Base-by-base conservation (phyloP, 2,113 vertebrate species). In the Dolichallabes microphthalmus region DNA sequence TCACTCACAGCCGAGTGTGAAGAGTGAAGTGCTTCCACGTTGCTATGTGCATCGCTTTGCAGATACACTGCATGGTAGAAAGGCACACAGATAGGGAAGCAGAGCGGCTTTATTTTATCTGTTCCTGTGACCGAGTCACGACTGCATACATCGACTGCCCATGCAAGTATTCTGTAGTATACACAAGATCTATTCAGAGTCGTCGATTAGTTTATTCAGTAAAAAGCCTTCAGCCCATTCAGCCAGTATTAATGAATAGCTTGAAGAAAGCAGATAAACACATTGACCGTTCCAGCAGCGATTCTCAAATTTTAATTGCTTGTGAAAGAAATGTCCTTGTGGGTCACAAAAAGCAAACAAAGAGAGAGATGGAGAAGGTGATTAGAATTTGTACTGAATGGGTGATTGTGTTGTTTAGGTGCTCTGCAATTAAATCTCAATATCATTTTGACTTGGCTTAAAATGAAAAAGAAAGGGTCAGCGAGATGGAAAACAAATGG, bases 321-420 rank as follows among this genome's bases (percentile, higher is more conserved):
- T 52, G 22, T 6, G 14, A 53, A 53, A 75, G 13, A 27, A n/a
- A 50, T 2, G 35, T 73, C 69, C 71, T 53, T 27, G 25, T 14
- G 6, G 50, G n/a, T 78, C 53, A 58, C 27, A 30, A 19, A 6
- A 4, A 20, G 22, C 3, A 30, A 58, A 58, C 52, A 11, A 15
- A 77, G n/a, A 57, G n/a, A 77, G n/a, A 57, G 52, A 77, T 55
- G 50, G n/a, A 77, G 75, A 32, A 27, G 52, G 25, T 57, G 52
- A 32, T 57, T 57, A 10, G 75, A 77, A 17, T 9, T 55, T 32
- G 27, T 17, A 75, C 45, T 75, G 13, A 53, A 32, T 57, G 15
- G 75, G 30, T 39, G 32, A 39, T 19, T 69, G 8, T 8, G 9
- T 35, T 20, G 2, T 69, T 69, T 10, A 35, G 30, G 32, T 30